These are phyloP conservation scores for Alosa sapidissima DNA, from an alignment of 2,797 vertebrate species.

Conservation along the genomic window DNA sequence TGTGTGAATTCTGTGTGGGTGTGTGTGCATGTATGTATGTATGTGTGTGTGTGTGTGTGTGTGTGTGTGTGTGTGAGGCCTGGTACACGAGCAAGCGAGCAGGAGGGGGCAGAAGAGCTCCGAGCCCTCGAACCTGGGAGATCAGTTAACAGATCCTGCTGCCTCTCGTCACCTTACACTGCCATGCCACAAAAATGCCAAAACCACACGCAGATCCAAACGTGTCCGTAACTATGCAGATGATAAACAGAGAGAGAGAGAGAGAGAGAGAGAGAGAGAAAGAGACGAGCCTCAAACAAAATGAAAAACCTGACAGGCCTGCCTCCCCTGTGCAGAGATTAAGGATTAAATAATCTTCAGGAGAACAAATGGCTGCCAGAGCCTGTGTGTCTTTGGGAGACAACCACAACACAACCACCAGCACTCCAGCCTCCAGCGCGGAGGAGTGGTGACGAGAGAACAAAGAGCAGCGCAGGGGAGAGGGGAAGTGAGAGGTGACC, in stretches of 20 bases:
- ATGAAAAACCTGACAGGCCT: background rate
- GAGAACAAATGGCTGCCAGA: background rate
- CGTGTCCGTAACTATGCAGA: slow-evolving; percentile 7
- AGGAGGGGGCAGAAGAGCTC: slow-evolving; percentile 33
- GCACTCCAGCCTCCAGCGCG: no score
- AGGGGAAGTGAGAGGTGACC: background rate
- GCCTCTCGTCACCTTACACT: slow-evolving; percentile 63
- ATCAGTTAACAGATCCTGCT: slow-evolving; percentile 36
- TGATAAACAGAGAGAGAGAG: background rate
- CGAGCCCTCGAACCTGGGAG: background rate
- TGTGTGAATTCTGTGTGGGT: background rate
- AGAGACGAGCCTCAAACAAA: background rate
- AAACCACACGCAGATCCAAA: slow-evolving; percentile 30
- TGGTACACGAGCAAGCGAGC: slow-evolving; percentile 4
- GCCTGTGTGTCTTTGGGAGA: background rate
- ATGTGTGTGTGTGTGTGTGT: background rate
- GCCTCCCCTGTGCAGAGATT: background rate
- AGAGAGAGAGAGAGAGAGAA: background rate
- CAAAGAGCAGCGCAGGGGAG: background rate
- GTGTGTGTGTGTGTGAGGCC: background rate
- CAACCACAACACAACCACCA: background rate
- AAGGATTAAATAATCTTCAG: background rate
- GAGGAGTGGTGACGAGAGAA: background rate
- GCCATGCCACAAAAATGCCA: slow-evolving; percentile 51
- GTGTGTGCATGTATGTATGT: background rate